Evolutionary conservation across 2,797 vertebrate species (phyloP).

Genomic region (Spheniscus humboldti): DNA sequence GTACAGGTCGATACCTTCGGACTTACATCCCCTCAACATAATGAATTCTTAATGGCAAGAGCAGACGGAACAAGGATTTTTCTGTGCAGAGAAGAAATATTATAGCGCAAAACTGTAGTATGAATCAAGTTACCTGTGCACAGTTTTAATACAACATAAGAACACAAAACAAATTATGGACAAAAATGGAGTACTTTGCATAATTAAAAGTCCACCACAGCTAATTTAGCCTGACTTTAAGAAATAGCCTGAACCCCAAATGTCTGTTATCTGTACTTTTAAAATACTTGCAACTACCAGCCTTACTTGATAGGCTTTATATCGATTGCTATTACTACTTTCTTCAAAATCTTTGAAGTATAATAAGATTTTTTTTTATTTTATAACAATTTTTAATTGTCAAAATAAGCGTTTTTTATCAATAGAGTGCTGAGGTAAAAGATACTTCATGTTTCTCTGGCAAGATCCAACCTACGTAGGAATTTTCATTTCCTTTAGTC

Average conservation of each 20-base stretch:
- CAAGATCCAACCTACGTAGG: not conserved
- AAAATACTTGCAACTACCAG: not conserved
- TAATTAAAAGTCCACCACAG: not conserved
- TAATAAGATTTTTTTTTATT: not conserved
- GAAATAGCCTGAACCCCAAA: not conserved
- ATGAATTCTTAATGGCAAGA: not conserved
- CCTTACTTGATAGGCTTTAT: not conserved
- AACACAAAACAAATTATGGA: not conserved
- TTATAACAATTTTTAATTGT: not conserved
- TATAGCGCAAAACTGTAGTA: not conserved
- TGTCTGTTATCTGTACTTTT: not conserved
- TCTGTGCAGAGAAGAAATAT: not conserved
- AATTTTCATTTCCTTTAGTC: not conserved
- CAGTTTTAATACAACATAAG: not conserved
- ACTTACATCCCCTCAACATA: not conserved
- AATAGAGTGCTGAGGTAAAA: not conserved
- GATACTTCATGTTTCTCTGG: not conserved
- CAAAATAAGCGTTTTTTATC: constrained; percentile 47
- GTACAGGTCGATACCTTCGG: not conserved
- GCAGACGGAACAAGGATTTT: not conserved
- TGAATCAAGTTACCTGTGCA: not conserved
- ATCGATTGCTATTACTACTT: not conserved
- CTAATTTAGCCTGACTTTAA: not conserved
- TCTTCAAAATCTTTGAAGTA: not conserved
- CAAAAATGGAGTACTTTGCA: not conserved